Base-by-base conservation (phyloP, 2,113 vertebrate genomes). In the Oreocharis arfaki region DNA sequence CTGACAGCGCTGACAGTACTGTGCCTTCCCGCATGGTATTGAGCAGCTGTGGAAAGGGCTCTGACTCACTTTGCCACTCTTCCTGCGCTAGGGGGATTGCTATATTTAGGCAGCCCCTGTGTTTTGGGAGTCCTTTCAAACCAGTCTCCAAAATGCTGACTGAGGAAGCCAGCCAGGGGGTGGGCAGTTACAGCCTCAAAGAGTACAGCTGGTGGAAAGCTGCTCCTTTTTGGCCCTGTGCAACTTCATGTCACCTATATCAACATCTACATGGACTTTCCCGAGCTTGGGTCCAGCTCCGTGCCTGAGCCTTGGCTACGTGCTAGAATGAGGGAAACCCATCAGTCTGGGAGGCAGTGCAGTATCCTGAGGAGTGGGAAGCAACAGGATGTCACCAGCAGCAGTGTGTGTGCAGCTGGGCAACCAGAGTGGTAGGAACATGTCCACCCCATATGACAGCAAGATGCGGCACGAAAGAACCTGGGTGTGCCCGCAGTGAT, bases 281-380 rank as follows among this genome's bases (percentile, higher is more conserved):
- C 22, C 42, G 42, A 0, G 9, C 77, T 37, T 1, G 7, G 30
- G 39, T 59, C 57, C n/a, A 64, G 16, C 44, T 44, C 7, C 0
- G 0, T 9, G 32, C 20, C 61, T 12, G 21, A 88, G 53, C n/a
- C 55, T 77, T 19, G 49, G 16, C 83, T n/a, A 57, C 1, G 0
- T 16, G 17, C 39, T 57, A 39, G 70, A 59, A 53, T 5, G 33
- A 68, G 42, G 52, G 35, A 23, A 73, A 60, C 16, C 11, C 35
- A 42, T 16, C 1, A 2, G 27, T 18, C 18, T 8, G 10, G 49
- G 53, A 84, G 59, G 30, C 49, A 76, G 57, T 6, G 16, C 35
- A 30, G 20, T 16, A 18, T 46, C n/a, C 44, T 28, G 44, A 32
- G 79, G 39, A 71, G 11, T 0, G 3, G 41, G 49, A 56, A 86